Base-by-base conservation (phyloP, 2,113 vertebrate genomes). In the Pangasianodon hypophthalmus region DNA sequence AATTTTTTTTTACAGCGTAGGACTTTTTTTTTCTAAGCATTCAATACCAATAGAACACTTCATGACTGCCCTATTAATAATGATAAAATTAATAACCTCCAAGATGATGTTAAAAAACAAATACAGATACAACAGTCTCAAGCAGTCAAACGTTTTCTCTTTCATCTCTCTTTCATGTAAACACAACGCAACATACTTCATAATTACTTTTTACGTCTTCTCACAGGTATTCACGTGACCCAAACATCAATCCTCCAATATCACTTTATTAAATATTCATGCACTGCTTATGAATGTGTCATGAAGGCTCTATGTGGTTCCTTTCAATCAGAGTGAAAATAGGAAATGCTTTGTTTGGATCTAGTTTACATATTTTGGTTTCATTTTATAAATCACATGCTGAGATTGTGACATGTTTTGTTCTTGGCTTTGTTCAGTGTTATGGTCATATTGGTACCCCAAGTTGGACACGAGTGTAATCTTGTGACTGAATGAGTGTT, bases 401-500 rank as follows among this genome's bases (percentile, higher is more conserved):
- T 26, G 41, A 46, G 44, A 18, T 21, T 88, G 69, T 86, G 79
- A 82, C 86, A 86, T 75, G 13, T 62, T 81, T 91, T 81, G 79
- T 87, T 90, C 10, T 88, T 81, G 46, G 41, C 87, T 90, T 37
- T 37, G 37, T 37, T 77, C 81, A 75, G 11, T 82, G 60, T 87
- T 84, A 71, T 87, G 87, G 44, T 85, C 87, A 83, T 87, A 85
- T 29, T 62, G 82, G 41, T 37, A 32, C n/a, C 60, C 37, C 62
- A 89, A 52, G 56, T 5, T 58, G 3, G 52, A 91, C 90, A 91
- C 86, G 69, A 77, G 85, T 90, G 75, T 32, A 1, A 3, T 89
- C 92, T 91, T 92, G 88, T 92, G 92, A 92, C 85, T 41, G 6
- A 77, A 41, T 18, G 24, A 60, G 67, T 81, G 69, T 69, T 50